phyloP scores from a whole-genome alignment of 2,113 vertebrate genomes.

The Gadus macrocephalus region DNA sequence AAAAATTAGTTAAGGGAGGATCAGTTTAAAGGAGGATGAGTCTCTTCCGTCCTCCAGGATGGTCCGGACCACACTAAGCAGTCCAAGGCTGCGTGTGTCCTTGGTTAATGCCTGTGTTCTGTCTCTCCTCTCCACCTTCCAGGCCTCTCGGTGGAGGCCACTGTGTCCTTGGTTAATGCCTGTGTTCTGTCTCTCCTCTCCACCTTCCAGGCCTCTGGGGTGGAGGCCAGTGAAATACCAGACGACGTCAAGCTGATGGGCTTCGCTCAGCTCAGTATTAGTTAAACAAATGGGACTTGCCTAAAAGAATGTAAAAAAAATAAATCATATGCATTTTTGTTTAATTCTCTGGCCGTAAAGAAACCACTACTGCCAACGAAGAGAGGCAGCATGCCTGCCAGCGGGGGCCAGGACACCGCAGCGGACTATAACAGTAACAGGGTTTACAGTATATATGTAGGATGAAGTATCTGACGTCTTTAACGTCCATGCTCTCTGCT shows the following conservation, averaged over 20 bases:
- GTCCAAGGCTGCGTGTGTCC: too few species aligned
- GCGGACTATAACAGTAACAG: conserved; percentile 46
- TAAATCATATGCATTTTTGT: conserved; percentile 72
- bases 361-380: conserved; percentile 98
- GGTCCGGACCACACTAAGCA: too few species aligned
- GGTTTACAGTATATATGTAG: conserved; percentile 67
- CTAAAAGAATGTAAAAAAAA: conserved; percentile 71
- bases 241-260: conserved; percentile 96
- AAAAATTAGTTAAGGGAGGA: too few species aligned
- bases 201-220: conserved; percentile 83
- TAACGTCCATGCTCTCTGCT: conserved; percentile 28
- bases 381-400: conserved; percentile 42
- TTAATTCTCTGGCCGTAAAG: conserved; percentile 83
- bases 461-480: conserved; percentile 48
- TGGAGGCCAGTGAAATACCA: conserved; percentile 90
- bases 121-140: conserved; percentile 14
- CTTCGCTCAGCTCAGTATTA: conserved; percentile 99
- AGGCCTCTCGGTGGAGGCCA: conserved; percentile 93
- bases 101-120: too few species aligned
- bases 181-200: conserved; percentile 7
- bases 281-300: conserved; percentile 78
- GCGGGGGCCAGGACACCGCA: conserved; percentile 41
- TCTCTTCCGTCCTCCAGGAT: too few species aligned
- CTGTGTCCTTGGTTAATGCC: conserved; percentile 43
- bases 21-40: too few species aligned